Conservation (phyloP, 2,888 invertebrate genomes). For the Ectemnius lituratus region DNA sequence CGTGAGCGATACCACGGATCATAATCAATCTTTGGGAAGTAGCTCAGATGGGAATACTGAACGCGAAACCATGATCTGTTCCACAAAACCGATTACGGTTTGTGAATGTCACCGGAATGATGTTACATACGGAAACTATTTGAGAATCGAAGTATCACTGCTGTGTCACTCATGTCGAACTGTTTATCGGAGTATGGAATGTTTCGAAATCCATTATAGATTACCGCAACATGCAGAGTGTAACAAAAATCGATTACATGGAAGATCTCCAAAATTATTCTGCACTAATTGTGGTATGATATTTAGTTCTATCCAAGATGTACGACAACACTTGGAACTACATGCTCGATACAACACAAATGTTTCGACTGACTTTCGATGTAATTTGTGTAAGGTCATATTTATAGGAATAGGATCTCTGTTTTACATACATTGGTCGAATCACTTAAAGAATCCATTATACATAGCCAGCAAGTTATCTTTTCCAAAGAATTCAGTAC, state of each 20-base stretch:
- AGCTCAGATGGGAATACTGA: too few relatives aligned
- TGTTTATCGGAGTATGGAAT: conserved; percentile 67
- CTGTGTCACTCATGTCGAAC: conserved; percentile 66
- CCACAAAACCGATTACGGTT: conserved; percentile 40
- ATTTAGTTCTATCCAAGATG: conserved; percentile 59
- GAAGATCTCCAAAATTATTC: conserved; percentile 62
- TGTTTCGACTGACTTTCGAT: conserved; percentile 54
- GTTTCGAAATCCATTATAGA: conserved; percentile 69
- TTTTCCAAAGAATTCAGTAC: conserved; percentile 64
- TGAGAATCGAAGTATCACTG: conserved; percentile 71
- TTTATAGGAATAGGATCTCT: conserved; percentile 68
- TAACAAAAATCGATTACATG: conserved; percentile 48
- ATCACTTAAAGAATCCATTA: conserved; percentile 63
- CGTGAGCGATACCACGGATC: too few relatives aligned
- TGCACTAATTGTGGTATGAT: conserved; percentile 65
- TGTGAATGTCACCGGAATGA: conserved; percentile 67
- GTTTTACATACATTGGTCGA: conserved; percentile 70
- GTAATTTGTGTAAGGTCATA: conserved; percentile 71
- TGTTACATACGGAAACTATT: conserved; percentile 32
- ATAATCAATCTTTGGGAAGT: neutral
- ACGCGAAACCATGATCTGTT: neutral
- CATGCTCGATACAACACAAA: conserved; percentile 51
- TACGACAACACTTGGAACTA: conserved; percentile 64
- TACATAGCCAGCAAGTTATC: conserved; percentile 68
- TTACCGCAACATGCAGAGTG: conserved; percentile 39